These are phyloP conservation scores for Aphidius colemani DNA, from an alignment of 2,888 invertebrate genomes.

Conservation along the genomic window DNA sequence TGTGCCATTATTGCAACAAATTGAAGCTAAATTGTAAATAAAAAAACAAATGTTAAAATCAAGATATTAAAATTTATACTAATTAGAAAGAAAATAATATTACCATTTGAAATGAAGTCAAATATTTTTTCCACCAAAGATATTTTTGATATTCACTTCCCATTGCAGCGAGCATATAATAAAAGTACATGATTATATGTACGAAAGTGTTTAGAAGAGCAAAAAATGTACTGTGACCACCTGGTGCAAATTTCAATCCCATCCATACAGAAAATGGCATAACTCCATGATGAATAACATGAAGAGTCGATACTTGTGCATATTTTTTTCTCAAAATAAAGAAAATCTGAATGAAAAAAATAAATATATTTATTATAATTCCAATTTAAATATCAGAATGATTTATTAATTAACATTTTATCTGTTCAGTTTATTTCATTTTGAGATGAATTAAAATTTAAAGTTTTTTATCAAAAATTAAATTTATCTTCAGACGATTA, in stretches of 20 bases:
- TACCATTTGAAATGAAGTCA: constrained; percentile 95
- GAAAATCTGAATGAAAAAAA: constrained; percentile 67
- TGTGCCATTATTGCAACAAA: constrained; percentile 91
- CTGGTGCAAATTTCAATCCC: constrained; percentile 94
- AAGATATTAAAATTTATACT: not conserved
- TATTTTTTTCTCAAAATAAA: constrained; percentile 94
- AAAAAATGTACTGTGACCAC: constrained; percentile 97
- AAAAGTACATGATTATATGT: constrained; percentile 96
- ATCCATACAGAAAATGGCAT: constrained; percentile 96
- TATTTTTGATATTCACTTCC: constrained; percentile 91
- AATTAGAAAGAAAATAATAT: constrained; percentile 38
- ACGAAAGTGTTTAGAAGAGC: constrained; percentile 92
- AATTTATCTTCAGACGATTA: too few species aligned
- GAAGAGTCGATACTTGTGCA: constrained; percentile 90
- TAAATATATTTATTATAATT: not conserved
- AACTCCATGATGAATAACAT: constrained; percentile 95
- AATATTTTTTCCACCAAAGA: constrained; percentile 97
- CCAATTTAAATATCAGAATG: too few species aligned
- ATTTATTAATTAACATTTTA: too few species aligned
- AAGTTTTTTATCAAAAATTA: too few species aligned
- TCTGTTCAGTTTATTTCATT: too few species aligned
- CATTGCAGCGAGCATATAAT: constrained; percentile 94
- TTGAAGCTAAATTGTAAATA: constrained; percentile 71
- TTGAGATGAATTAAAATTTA: too few species aligned
- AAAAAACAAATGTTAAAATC: not conserved